Evolutionary conservation across 2,113 vertebrate genomes (phyloP).

Genomic region (Balaeniceps rex): DNA sequence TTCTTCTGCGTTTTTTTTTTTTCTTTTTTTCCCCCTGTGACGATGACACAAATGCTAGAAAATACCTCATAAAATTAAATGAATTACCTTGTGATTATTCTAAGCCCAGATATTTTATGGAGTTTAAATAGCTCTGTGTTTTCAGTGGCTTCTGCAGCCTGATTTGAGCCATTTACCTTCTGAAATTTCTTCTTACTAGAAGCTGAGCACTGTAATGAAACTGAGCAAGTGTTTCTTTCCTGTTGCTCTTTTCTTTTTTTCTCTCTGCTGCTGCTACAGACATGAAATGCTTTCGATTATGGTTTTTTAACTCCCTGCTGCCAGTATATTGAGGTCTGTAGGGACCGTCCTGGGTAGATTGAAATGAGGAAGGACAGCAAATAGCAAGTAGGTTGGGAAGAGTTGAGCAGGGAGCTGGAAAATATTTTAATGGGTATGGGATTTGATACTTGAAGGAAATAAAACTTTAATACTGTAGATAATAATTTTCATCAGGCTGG

Average conservation of each 20-base stretch:
- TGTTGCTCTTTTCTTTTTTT: not conserved
- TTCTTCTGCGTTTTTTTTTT: not conserved
- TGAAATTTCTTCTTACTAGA: not conserved
- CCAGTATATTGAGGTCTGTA: not conserved
- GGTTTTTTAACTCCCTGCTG: not conserved
- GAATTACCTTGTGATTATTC: not conserved
- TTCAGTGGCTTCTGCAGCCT: not conserved
- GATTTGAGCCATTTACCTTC: not conserved
- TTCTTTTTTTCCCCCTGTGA: not conserved
- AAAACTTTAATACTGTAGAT: constrained; percentile 12
- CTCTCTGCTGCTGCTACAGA: not conserved
- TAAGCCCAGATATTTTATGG: not conserved
- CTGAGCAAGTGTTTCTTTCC: not conserved
- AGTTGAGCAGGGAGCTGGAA: not conserved
- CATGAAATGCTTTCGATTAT: not conserved
- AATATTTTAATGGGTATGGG: not conserved
- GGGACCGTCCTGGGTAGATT: not conserved
- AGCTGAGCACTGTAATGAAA: not conserved
- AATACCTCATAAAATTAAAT: not conserved
- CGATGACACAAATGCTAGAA: not conserved
- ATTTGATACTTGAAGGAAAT: constrained; percentile 12
- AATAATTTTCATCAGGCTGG: not conserved
- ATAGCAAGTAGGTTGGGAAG: not conserved
- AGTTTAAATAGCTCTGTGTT: not conserved
- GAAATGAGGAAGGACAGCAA: not conserved